Evolutionary conservation across 2,797 vertebrate species (phyloP), one percentile per base, ranked within the genome.

Genomic region (Trachurus trachurus): DNA sequence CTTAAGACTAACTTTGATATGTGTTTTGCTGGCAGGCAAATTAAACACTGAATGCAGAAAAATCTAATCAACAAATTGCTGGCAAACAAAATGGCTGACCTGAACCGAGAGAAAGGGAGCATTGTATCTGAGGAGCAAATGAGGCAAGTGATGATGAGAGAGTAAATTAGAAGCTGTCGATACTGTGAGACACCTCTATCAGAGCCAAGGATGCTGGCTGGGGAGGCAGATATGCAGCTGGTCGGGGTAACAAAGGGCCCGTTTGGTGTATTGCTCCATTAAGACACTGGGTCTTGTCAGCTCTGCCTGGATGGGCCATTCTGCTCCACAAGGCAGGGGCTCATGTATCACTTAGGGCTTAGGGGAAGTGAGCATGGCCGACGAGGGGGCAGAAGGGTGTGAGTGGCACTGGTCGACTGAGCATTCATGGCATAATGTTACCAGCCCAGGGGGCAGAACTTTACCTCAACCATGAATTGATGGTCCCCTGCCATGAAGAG

Each of bases 121-220:
- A 87, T 93, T 94, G 92, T 93, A 86, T 93, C 85, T 81, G 87
- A 74, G 90, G 78, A 88, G 88, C 86, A 92, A 93, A 94, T 87
- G 91, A 92, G 92, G 92, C 92, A 90, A 92, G 92, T 91, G 92
- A 93, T 93, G 92, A 94, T 93, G 92, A 92, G 93, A 92, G 93
- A 93, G 92, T 94, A 91, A 93, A 94, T 95, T 92, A 93, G 90
- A 92, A 90, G 91, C 90, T 88, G 92, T 92, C 90, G 89, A 93
- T 92, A 92, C 80, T 88, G 88, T 93, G 92, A 90, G 89, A 92
- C 90, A 91, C 85, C 85, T 89, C 92, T 91, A 88, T 89, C 84
- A 91, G 93, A 90, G 88, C 91, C 90, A 89, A 86, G 90, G 88
- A 87, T 80, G 88, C 88, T 93, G 91, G 92, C 89, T 77, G 78